Evolutionary conservation across 1,140 invertebrate genomes (phyloP).

Genomic region (Matsumurasca onukii): DNA sequence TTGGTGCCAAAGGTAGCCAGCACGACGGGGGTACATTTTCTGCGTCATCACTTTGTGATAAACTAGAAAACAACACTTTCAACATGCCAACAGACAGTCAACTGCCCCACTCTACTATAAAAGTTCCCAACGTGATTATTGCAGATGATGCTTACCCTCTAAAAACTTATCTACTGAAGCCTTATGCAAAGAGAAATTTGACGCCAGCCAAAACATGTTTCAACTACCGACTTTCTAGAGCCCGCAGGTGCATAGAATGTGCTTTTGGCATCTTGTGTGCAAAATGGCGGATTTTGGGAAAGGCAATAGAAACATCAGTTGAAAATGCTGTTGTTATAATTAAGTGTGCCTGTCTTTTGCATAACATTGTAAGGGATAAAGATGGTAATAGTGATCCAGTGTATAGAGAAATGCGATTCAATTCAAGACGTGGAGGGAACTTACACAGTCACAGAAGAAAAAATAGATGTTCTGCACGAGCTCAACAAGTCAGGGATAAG

Average conservation of each 20-base stretch:
- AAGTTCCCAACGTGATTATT: slow-evolving; percentile 20
- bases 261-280: slow-evolving; percentile 51
- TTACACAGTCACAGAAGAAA: slow-evolving; percentile 16
- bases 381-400: slow-evolving; percentile 21
- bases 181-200: slow-evolving; percentile 47
- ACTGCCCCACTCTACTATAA: slow-evolving; percentile 17
- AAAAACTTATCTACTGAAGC: slow-evolving; percentile 50
- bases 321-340: slow-evolving; percentile 25
- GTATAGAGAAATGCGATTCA: slow-evolving; percentile 9
- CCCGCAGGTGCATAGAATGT: slow-evolving; percentile 52
- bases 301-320: slow-evolving; percentile 29
- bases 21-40: slow-evolving; percentile 44
- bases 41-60: slow-evolving; percentile 27
- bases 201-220: slow-evolving; percentile 45
- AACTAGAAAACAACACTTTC: slow-evolving; percentile 11
- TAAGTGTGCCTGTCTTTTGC: slow-evolving; percentile 31
- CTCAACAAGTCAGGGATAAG: not conserved
- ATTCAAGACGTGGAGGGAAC: not conserved
- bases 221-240: slow-evolving; percentile 48
- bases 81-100: slow-evolving; percentile 16
- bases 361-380: slow-evolving; percentile 31
- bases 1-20: slow-evolving; percentile 50
- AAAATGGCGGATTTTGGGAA: slow-evolving; percentile 32
- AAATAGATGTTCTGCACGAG: not conserved
- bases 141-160: slow-evolving; percentile 54